Base-by-base conservation (phyloP, 64 coral and sea anemone species). In the Montipora sp. region DNA sequence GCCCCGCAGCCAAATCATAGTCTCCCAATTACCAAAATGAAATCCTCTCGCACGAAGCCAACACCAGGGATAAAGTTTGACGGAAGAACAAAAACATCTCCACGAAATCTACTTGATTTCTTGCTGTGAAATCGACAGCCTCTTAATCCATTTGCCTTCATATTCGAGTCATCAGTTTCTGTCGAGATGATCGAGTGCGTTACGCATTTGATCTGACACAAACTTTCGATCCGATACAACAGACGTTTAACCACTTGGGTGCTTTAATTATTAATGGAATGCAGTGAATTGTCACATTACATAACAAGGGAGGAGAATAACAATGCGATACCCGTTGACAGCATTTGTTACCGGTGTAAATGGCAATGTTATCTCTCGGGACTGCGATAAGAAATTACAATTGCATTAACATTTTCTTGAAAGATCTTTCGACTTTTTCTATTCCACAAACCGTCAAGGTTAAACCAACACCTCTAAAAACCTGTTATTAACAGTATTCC, bases 21-120 rank as follows among this genome's bases (percentile, higher is more conserved):
- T 49, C 14, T 73, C 47, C 66, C 78, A 87, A 77, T 89, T 98
- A 98, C 95, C 86, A 98, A 57, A 44, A 98, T 79, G 45, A 98
- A 98, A 78, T 98, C 92, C 80, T 94, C 92, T 8, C 69, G 82
- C 23, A 88, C 79, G 19, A 75, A 87, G 44, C 75, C 94, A 67
- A 91, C 59, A 27, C 63, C 73, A 7, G 82, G 65, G 1, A 55
- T 66, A 0, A 79, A 55, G 78, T 95, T 89, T 3, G 94, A 81
- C 9, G 89, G 75, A 79, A 95, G 70, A 44, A 92, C 15, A 19
- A 95, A 8, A 16, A 95, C 83, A 86, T 95, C 83, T 83, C 94
- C 94, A 21, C 75, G 80, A 91, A 95, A 78, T 22, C 89, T 86
- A 36, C 76, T 77, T 18, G 89, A 57, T 45, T 90, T 90, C 59